Evolutionary conservation across 2,113 vertebrate species (phyloP).

Genomic region (Perognathus longimembris): DNA sequence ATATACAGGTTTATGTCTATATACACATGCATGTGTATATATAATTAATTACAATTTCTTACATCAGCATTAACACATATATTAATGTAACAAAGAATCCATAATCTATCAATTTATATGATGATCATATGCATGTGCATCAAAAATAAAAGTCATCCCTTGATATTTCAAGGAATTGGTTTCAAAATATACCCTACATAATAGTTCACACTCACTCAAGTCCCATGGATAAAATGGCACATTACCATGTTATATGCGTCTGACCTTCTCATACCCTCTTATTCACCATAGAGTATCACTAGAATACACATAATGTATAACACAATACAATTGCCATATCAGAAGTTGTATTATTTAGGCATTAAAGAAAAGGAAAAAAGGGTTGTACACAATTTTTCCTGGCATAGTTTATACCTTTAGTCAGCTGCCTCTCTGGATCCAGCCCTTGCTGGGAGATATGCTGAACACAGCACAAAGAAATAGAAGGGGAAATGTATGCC

Average conservation of each 20-base stretch:
- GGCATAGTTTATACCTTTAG: background rate
- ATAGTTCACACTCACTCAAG: background rate
- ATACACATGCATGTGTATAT: too few species aligned
- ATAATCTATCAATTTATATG: background rate
- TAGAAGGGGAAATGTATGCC: background rate
- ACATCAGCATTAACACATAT: background rate
- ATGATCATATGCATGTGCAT: too few species aligned
- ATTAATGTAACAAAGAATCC: constrained; percentile 33
- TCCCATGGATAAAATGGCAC: background rate
- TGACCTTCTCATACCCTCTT: background rate
- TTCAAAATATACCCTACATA: background rate
- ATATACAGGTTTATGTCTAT: too few species aligned
- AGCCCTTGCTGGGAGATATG: background rate
- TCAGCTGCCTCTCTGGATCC: background rate
- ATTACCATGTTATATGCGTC: background rate
- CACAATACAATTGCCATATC: background rate
- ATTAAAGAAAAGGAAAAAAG: background rate
- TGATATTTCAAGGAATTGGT: background rate
- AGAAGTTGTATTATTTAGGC: background rate
- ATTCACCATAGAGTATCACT: background rate
- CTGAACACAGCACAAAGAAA: background rate
- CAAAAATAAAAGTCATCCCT: background rate
- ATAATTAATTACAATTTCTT: background rate
- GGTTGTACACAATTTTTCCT: background rate
- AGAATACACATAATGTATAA: background rate